Base-by-base conservation (phyloP, 2,797 vertebrate genomes). In the Distichodus sexfasciatus region DNA sequence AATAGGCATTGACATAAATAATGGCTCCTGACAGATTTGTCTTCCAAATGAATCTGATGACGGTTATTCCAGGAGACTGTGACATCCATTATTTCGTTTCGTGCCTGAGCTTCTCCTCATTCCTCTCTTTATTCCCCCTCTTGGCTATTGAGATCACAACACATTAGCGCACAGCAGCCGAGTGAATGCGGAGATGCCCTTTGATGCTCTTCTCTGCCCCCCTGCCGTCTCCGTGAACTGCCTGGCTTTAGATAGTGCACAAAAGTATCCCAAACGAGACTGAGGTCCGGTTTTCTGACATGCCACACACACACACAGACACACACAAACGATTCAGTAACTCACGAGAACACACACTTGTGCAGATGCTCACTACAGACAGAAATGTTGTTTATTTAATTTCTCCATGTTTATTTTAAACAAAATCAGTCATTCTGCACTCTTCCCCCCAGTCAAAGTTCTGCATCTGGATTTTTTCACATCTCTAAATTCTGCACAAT, bases 221-320 rank as follows among this genome's bases (percentile, higher is more conserved):
- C 35, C 43, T 71, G 69, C 57, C 86, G 81, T 81, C 60, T 74
- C 70, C 78, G 81, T 86, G 85, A 89, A 87, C 83, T 84, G 79
- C 76, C 78, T 76, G 66, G 83, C 83, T 75, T 87, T 85, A 82
- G 84, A 87, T 54, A 67, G 78, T 71, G 81, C 75, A 89, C 84
- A 90, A 90, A 88, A 86, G 71, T 79, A 1, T 84, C 80, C 62
- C 9, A 69, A n/a, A 86, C 72, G 81, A 89, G 83, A 86, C 31
- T 80, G 82, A 76, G 78, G 71, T 71, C 76, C 78, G 74, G 79
- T 83, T 80, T 47, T 47, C 79, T 23, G 65, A 54, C 46, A 77
- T 47, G 19, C 79, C 71, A 72, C 71, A 67, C 71, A 64, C 60
- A 73, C 53, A 54, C 65, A 61, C 15, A 41, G 59, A 36, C 36